Evolutionary conservation across 2,888 invertebrate species (phyloP).

Genomic region (Tortricodes alternella): DNA sequence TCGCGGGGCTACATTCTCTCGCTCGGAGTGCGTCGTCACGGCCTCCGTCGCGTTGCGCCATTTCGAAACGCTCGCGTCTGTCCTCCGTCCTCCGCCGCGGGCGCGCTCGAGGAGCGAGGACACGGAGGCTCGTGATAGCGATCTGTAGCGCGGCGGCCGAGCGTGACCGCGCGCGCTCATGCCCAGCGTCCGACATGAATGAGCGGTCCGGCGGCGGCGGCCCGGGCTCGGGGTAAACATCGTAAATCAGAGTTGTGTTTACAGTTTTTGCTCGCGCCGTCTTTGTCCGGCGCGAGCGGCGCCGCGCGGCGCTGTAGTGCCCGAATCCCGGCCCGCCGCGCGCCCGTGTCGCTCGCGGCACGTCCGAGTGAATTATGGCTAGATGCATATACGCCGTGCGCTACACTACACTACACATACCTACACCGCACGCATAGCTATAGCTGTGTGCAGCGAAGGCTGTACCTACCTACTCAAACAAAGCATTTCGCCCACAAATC

Average conservation of each 20-base stretch:
- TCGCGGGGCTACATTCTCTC: constrained; percentile 73
- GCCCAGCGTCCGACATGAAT: constrained; percentile 28
- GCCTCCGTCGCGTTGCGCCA: constrained; percentile 80
- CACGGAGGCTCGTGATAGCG: constrained; percentile 64
- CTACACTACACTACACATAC: constrained; percentile 63
- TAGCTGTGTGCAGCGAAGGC: constrained; percentile 74
- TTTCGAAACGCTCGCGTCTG: constrained; percentile 66
- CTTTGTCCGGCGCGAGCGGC: constrained; percentile 41
- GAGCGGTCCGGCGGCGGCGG: constrained; percentile 35
- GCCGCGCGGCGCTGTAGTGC: constrained; percentile 54
- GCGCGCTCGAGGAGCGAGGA: constrained; percentile 59
- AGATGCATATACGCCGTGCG: constrained; percentile 63
- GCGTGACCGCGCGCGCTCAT: constrained; percentile 63
- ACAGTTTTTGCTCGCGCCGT: constrained; percentile 71
- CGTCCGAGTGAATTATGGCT: constrained; percentile 68
- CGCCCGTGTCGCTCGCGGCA: constrained; percentile 49
- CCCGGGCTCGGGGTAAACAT: constrained; percentile 48
- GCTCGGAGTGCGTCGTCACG: constrained; percentile 72
- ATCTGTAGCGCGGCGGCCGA: constrained; percentile 73
- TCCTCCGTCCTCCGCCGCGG: constrained; percentile 51
- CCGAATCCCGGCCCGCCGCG: constrained; percentile 45
- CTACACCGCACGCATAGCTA: constrained; percentile 67
- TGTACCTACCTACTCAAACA: constrained; percentile 78
- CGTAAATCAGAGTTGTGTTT: constrained; percentile 75
- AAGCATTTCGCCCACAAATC: constrained; percentile 78